phyloP scores from a whole-genome alignment of 2,888 invertebrate genomes.

The Cremastinae sp. region DNA sequence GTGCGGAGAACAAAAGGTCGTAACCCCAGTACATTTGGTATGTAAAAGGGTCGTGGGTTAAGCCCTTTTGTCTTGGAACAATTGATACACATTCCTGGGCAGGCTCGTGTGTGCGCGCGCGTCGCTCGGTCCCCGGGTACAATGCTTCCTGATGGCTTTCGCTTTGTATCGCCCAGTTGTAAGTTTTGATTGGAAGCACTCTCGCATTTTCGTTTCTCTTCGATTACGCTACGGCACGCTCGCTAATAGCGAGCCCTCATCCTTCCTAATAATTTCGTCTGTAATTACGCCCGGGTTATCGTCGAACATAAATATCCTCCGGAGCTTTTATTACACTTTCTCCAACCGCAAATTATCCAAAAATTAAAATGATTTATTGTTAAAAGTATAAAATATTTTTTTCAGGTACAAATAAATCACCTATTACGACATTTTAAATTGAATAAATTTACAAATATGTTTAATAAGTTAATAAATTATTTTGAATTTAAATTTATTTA shows the following conservation, averaged over 20 bases:
- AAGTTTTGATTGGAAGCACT: constrained; percentile 25
- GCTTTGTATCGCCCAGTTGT: neutral
- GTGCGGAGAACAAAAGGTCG: constrained; percentile 19
- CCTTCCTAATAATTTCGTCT: too few species aligned
- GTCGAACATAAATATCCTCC: too few species aligned
- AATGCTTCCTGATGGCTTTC: constrained; percentile 25
- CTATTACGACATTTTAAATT: too few species aligned
- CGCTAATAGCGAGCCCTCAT: constrained; percentile 35
- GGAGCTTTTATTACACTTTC: too few species aligned
- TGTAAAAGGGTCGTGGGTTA: neutral
- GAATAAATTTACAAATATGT: too few species aligned
- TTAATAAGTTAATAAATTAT: too few species aligned
- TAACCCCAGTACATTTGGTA: constrained; percentile 4
- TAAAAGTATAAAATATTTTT: too few species aligned
- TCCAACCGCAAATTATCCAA: too few species aligned
- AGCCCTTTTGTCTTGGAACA: neutral
- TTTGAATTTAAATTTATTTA: too few species aligned
- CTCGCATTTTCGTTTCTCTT: constrained; percentile 33
- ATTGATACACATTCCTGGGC: neutral
- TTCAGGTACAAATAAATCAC: too few species aligned
- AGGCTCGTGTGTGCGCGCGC: neutral
- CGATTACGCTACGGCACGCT: constrained; percentile 43
- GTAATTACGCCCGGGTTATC: too few species aligned
- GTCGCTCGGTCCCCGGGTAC: constrained; percentile 28
- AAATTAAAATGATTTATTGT: too few species aligned